phyloP scores from a whole-genome alignment of 2,113 vertebrate genomes.

The Junco hyemalis region DNA sequence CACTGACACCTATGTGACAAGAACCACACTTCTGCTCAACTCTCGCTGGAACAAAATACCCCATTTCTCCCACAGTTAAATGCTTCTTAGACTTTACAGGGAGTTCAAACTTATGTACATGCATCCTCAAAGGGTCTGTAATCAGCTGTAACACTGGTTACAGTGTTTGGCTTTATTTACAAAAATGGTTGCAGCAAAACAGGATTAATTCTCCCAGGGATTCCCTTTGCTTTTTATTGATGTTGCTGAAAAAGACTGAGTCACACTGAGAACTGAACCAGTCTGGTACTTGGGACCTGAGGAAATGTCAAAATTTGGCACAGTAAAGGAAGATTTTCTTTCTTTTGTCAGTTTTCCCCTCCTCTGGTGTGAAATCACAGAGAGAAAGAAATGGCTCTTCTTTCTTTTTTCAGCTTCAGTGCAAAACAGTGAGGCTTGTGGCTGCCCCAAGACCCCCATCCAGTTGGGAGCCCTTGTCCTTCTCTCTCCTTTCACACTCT shows the following conservation, averaged over 20 bases:
- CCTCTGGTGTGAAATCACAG: not conserved
- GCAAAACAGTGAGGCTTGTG: not conserved
- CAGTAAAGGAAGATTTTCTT: not conserved
- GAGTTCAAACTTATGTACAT: not conserved
- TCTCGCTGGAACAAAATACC: not conserved
- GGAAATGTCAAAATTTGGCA: not conserved
- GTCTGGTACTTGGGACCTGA: not conserved
- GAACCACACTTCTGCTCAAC: not conserved
- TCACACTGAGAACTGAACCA: not conserved
- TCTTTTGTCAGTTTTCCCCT: not conserved
- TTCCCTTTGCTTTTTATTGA: not conserved
- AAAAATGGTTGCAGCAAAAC: not conserved
- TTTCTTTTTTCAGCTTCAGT: not conserved
- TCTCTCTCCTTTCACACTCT: not conserved
- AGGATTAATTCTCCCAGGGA: not conserved
- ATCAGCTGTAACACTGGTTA: not conserved
- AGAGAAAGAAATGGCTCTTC: not conserved
- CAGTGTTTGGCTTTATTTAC: not conserved
- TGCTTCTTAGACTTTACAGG: not conserved
- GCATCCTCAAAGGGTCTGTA: not conserved
- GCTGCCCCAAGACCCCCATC: not conserved
- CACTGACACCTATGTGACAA: not conserved
- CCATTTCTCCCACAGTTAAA: not conserved
- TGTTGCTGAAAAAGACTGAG: not conserved
- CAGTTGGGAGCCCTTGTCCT: not conserved